phyloP scores from a whole-genome alignment of 2,113 vertebrate species.

The Panthera tigris region DNA sequence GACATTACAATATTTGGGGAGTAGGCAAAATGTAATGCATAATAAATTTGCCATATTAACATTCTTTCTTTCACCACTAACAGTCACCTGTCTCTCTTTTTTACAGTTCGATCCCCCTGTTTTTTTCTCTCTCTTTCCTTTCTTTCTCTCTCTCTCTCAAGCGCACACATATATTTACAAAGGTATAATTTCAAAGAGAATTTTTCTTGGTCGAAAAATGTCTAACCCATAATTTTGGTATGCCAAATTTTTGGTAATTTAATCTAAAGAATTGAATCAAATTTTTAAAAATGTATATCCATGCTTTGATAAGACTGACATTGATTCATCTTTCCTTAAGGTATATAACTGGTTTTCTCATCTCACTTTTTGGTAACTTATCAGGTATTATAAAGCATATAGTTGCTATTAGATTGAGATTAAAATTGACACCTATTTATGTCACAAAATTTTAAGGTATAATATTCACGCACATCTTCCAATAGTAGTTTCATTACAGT shows the following conservation, averaged over 20 bases:
- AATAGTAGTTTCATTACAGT: slow-evolving; percentile 66
- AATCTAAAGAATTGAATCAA: not conserved
- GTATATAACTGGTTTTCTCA: not conserved
- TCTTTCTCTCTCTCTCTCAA: not conserved
- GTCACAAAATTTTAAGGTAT: slow-evolving; percentile 22
- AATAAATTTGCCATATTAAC: not conserved
- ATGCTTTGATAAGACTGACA: not conserved
- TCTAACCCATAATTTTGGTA: not conserved
- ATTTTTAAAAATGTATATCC: not conserved
- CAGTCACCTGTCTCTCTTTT: not conserved
- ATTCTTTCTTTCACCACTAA: not conserved
- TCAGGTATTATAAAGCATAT: not conserved
- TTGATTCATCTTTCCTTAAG: not conserved
- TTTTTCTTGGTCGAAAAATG: not conserved
- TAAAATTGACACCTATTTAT: not conserved
- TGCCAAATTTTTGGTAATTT: not conserved
- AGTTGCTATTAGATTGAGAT: not conserved
- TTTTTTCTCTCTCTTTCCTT: not conserved
- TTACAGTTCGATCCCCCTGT: not conserved
- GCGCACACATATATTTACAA: not conserved
- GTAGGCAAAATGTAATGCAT: not conserved
- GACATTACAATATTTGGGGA: not conserved
- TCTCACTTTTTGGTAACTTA: not conserved
- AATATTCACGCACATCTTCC: slow-evolving; percentile 49
- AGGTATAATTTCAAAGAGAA: not conserved